phyloP scores from a whole-genome alignment of 2,113 vertebrate species.

The Callospermophilus lateralis region DNA sequence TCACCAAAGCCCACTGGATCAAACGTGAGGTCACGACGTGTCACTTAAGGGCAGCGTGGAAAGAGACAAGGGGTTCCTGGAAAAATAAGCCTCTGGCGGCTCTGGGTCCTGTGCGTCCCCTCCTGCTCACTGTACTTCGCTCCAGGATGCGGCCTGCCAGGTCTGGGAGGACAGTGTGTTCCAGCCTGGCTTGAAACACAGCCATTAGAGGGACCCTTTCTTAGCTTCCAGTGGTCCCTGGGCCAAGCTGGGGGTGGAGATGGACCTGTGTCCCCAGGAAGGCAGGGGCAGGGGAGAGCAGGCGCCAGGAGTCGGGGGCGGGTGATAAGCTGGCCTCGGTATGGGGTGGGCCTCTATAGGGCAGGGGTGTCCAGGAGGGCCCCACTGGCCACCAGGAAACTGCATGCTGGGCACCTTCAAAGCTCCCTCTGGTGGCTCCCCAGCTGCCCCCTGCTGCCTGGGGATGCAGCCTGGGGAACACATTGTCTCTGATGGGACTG shows the following conservation, averaged over 20 bases:
- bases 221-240: neutral
- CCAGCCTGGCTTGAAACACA: too few relatives aligned
- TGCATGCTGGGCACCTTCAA: neutral
- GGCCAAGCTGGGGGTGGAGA: neutral
- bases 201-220: neutral
- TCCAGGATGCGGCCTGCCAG: neutral
- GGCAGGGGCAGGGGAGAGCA: neutral
- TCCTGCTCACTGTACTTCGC: neutral
- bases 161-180: neutral
- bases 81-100: neutral
- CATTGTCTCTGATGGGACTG: too few relatives aligned
- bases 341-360: too few relatives aligned
- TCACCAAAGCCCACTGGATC: constrained; percentile 35
- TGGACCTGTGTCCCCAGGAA: neutral
- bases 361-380: neutral
- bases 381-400: neutral
- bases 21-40: constrained; percentile 60
- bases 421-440: neutral
- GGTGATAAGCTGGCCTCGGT: too few relatives aligned
- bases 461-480: neutral
- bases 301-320: rapidly evolving
- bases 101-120: neutral
- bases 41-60: neutral
- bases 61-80: constrained; percentile 55
- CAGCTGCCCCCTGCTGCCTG: too few relatives aligned